Conservation (phyloP, 2,888 invertebrate species). For the Eupithecia inturbata region DNA sequence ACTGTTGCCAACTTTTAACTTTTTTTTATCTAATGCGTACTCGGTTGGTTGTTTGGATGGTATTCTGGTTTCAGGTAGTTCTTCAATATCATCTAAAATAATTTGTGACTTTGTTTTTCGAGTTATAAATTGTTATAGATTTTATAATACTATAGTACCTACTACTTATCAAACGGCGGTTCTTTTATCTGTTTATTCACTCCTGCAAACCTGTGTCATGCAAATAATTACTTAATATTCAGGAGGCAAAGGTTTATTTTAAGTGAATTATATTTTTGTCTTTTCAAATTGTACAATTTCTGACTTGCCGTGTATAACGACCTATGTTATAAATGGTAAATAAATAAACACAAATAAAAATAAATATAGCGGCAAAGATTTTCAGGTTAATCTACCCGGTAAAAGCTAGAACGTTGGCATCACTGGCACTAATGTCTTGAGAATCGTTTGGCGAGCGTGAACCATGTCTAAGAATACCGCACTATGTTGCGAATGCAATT, state of each 20-base stretch:
- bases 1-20: conserved; percentile 25
- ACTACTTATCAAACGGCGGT: no score
- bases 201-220: neutral
- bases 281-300: no score
- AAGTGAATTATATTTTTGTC: no score
- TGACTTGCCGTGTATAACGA: no score
- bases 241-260: no score
- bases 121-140: neutral
- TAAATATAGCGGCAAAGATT: no score
- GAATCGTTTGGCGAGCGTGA: conserved; percentile 53
- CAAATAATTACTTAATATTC: no score
- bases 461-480: conserved; percentile 57
- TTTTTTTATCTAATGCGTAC: neutral
- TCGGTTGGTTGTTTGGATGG: neutral
- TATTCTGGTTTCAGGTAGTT: neutral
- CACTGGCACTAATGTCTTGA: conserved; percentile 21
- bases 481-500: conserved; percentile 69
- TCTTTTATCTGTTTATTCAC: neutral
- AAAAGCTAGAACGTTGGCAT: conserved; percentile 20
- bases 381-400: conserved; percentile 5
- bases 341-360: no score
- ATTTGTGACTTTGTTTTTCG: neutral
- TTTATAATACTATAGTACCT: no score
- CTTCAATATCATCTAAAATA: neutral
- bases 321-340: no score